These are phyloP conservation scores for Hypotaenidia okinawae DNA, from an alignment of 2,797 vertebrate genomes.

Conservation along the genomic window DNA sequence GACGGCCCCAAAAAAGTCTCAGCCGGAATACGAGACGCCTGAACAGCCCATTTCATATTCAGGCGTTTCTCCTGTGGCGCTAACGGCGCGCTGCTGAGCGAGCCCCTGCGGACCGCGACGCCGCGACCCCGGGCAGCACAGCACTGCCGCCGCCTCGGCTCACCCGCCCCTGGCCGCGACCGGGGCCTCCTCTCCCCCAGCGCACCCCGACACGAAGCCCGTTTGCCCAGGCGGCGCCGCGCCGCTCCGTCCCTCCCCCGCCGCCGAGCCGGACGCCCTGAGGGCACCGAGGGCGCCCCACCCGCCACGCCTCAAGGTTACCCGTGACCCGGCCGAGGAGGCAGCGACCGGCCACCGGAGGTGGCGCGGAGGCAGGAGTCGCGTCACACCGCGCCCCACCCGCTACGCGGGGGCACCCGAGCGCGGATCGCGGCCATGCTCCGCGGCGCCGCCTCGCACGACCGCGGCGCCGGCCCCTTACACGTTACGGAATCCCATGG, in stretches of 20 bases:
- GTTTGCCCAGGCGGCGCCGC: too few relatives aligned
- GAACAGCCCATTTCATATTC: too few relatives aligned
- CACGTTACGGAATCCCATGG: slow-evolving; percentile 2
- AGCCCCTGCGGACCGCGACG: too few relatives aligned
- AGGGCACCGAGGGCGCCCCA: not conserved
- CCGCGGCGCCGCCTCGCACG: too few relatives aligned
- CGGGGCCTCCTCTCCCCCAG: not conserved
- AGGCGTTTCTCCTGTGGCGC: rapidly evolving
- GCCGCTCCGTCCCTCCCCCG: not conserved
- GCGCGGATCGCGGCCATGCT: too few relatives aligned
- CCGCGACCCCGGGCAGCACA: too few relatives aligned
- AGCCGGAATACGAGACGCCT: rapidly evolving
- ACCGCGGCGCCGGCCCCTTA: not conserved
- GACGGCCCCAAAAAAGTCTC: not conserved
- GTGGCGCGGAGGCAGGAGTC: too few relatives aligned
- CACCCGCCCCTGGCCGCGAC: too few relatives aligned
- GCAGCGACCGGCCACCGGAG: too few relatives aligned
- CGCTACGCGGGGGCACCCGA: rapidly evolving
- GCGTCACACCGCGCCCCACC: not conserved
- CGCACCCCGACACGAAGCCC: not conserved
- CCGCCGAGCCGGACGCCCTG: not conserved
- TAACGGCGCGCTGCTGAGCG: too few relatives aligned
- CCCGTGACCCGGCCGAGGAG: not conserved
- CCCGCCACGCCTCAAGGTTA: not conserved
- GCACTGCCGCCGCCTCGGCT: not conserved